Conservation (phyloP, 2,113 vertebrate species). For the Camelus bactrianus region DNA sequence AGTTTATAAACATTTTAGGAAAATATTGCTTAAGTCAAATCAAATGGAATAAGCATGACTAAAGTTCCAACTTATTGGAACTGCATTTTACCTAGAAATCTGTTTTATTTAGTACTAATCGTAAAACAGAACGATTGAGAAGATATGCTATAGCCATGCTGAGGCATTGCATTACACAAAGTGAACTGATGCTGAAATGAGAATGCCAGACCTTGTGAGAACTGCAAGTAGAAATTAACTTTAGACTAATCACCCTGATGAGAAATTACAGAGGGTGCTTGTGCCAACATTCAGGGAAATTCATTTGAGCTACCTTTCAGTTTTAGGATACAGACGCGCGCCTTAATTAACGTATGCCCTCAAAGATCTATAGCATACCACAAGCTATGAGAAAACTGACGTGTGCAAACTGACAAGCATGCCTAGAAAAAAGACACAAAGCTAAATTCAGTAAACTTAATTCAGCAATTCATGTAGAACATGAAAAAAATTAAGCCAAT, state of each 20-base stretch:
- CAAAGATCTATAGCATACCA: not conserved
- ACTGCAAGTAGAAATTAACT: slow-evolving; percentile 68
- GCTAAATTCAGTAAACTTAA: not conserved
- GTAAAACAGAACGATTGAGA: not conserved
- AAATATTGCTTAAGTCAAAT: slow-evolving; percentile 59
- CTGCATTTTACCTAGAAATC: slow-evolving; percentile 1
- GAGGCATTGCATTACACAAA: not conserved
- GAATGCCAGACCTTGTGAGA: not conserved
- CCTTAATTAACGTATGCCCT: not conserved
- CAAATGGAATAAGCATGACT: slow-evolving; percentile 22
- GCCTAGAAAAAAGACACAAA: not conserved
- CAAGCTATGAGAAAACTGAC: not conserved
- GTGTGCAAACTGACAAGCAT: not conserved
- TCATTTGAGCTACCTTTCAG: slow-evolving; percentile 17
- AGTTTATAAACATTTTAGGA: slow-evolving; percentile 71
- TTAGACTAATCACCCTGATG: not conserved
- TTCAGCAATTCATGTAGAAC: not conserved
- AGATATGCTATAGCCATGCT: not conserved
- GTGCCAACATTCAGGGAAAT: slow-evolving; percentile 24
- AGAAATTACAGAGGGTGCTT: not conserved
- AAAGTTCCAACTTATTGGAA: slow-evolving; percentile 24
- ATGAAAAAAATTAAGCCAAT: not conserved
- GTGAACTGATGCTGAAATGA: not conserved
- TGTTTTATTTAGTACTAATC: slow-evolving; percentile 24
- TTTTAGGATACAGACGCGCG: not conserved